A percentile compares a stretch with the other conserved stretches of the same genome.
phyloP scores from a whole-genome alignment of 2,888 invertebrate genomes.

The Chloroclysta siterata region DNA sequence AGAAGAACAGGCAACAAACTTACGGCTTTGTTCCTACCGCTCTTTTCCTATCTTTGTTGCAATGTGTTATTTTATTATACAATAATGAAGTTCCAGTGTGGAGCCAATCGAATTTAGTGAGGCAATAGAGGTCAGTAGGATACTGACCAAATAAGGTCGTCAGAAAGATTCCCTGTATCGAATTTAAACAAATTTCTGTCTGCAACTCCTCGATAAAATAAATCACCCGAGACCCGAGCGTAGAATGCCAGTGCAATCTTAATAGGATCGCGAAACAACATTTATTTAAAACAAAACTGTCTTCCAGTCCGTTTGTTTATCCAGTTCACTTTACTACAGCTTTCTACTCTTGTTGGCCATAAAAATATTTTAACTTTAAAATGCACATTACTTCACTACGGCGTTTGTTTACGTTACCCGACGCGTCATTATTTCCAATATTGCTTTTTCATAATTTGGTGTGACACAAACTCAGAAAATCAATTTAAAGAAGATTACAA shows the following conservation, averaged over 20 bases:
- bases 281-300: slow-evolving; percentile 29
- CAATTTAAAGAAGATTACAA: too few species aligned
- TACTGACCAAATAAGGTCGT: too few species aligned
- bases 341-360: slow-evolving; percentile 24
- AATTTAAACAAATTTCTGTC: background rate
- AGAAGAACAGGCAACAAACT: too few species aligned
- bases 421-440: background rate
- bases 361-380: slow-evolving; percentile 32
- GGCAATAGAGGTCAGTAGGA: too few species aligned
- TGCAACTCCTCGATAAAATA: slow-evolving; percentile 7
- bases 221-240: background rate
- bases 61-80: too few species aligned
- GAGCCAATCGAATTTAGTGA: too few species aligned
- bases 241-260: slow-evolving; percentile 9
- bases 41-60: too few species aligned
- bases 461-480: too few species aligned
- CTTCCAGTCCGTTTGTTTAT: slow-evolving; percentile 26
- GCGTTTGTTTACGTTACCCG: background rate
- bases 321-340: slow-evolving; percentile 22
- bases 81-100: too few species aligned
- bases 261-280: slow-evolving; percentile 18
- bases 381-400: slow-evolving; percentile 4
- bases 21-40: too few species aligned
- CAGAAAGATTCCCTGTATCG: too few species aligned
- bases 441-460: too few species aligned